Conservation (phyloP, 2,113 vertebrate genomes). For the Amphilophus citrinellus region DNA sequence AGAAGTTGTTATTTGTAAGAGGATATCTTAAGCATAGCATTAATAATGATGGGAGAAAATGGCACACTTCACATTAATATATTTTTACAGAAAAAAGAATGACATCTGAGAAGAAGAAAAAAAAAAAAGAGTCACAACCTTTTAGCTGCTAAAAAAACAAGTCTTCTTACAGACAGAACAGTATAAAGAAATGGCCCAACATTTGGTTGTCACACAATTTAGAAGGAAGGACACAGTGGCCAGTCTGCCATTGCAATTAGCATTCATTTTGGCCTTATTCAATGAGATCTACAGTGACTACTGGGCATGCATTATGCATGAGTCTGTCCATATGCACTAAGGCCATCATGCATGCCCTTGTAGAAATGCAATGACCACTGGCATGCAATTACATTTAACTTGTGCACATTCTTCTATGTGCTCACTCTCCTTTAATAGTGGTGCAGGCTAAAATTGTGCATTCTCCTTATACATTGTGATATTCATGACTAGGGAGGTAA, state of each 20-base stretch:
- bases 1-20: neutral
- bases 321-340: constrained; percentile 91
- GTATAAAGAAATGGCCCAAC: constrained; percentile 20
- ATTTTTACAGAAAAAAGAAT: neutral
- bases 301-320: constrained; percentile 95
- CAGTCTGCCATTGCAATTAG: constrained; percentile 91
- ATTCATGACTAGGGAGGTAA: neutral
- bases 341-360: constrained; percentile 91
- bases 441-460: neutral
- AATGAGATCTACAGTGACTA: constrained; percentile 85
- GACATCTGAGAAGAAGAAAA: neutral
- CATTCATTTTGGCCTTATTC: constrained; percentile 87
- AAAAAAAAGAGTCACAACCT: neutral
- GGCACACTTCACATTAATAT: neutral
- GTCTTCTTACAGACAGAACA: constrained; percentile 41
- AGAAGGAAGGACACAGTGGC: constrained; percentile 69
- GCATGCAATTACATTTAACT: constrained; percentile 70
- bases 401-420: constrained; percentile 32
- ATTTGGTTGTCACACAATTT: constrained; percentile 52
- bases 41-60: neutral
- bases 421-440: neutral
- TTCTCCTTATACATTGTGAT: constrained; percentile 4
- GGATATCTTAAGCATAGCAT: neutral
- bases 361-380: constrained; percentile 70
- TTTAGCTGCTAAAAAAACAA: constrained; percentile 21